Evolutionary conservation across 1,140 invertebrate species (phyloP), one percentile per base, ranked within the genome.

Genomic region (Linepithema humile): DNA sequence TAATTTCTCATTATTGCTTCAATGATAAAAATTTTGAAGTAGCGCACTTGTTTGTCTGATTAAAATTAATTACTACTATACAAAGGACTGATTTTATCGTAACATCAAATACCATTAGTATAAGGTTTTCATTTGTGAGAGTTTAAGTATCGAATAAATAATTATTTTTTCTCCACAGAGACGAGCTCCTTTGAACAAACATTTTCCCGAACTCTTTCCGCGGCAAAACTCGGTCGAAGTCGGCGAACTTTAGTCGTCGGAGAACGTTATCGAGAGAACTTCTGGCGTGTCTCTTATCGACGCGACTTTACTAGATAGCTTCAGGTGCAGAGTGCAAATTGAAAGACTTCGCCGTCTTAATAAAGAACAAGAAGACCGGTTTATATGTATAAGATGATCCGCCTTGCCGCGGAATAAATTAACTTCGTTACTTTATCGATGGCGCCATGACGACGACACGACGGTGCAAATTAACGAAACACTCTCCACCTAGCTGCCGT

Each of bases 351-450:
- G 67, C 40, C 64, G 84, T 59, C 64, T 69, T 82, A 74, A 72
- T 85, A 85, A 82, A 78, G 77, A 82, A 77, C 59, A 35, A 35
- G 29, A 38, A 55, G 12, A 74, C 55, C 9, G 17, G 10, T 15
- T n/a, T 15, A 12, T 20, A 20, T n/a, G 64, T 67, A 89, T 89
- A 89, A 89, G 87, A 86, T 74, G 72, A 89, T 88, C 69, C 69
- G 43, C 64, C 75, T 64, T 82, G 77, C 15, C 48, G 85, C 55
- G 50, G 57, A 20, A 83, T 57, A 88, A 89, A 88, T 90, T 90
- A 82, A 90, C 88, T 89, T 90, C 83, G 85, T 90, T 90, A 88
- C 75, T 62, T 57, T 26, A 72, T 55, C 57, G 70, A 60, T 38
- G 62, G 32, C 35, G 35, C 6, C 48, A 26, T 43, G 59, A 35